phyloP scores from a whole-genome alignment of 2,888 invertebrate species.

The Acanthosoma haemorrhoidale region DNA sequence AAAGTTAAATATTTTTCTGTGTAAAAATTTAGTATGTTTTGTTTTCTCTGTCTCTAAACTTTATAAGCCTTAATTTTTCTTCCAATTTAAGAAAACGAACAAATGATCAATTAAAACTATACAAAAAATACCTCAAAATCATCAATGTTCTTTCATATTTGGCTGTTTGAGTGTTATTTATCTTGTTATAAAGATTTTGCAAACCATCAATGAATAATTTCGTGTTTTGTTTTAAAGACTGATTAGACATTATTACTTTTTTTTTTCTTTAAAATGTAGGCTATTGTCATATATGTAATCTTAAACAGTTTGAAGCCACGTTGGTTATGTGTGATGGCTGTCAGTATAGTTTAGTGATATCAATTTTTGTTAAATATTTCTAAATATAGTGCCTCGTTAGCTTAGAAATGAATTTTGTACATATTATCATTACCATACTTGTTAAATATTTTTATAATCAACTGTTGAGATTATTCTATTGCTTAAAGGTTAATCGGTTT shows the following conservation, averaged over 20 bases:
- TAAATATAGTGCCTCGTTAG: neutral
- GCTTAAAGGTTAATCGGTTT: neutral
- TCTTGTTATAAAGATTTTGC: neutral
- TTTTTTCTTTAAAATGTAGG: neutral
- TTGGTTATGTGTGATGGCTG: neutral
- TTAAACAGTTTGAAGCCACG: neutral
- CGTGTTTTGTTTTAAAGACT: neutral
- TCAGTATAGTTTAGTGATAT: neutral
- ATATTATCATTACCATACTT: neutral
- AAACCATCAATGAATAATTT: neutral
- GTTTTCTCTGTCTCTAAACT: too few relatives aligned
- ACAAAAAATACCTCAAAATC: neutral
- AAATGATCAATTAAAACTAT: neutral
- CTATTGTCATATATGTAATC: neutral
- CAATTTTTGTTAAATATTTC: neutral
- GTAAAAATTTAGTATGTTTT: too few relatives aligned
- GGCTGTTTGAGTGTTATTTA: neutral
- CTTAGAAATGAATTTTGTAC: neutral
- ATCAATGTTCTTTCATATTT: neutral
- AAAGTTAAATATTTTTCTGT: too few relatives aligned
- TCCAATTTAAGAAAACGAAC: neutral
- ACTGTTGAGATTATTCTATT: neutral
- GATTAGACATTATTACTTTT: neutral
- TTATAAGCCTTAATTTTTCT: too few relatives aligned
- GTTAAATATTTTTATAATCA: slow-evolving; percentile 2